A percentile compares a stretch with the other conserved stretches of the same genome.
These are phyloP conservation scores for Dyspetes luteomarginatus DNA, from an alignment of 2,888 invertebrate genomes.

Conservation along the genomic window DNA sequence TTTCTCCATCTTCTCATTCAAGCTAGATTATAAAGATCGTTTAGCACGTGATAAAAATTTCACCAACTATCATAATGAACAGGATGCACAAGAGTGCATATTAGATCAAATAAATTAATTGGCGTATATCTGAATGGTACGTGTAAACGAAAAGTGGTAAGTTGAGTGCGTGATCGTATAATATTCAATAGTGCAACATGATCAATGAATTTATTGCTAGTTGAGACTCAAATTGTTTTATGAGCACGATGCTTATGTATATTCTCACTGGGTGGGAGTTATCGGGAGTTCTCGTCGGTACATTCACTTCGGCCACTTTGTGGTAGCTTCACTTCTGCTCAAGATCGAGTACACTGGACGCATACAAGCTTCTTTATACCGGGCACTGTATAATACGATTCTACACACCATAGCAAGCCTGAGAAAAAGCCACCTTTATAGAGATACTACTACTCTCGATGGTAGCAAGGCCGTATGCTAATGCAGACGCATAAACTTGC, in stretches of 20 bases:
- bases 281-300: constrained; percentile 25
- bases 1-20: no score
- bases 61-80: no score
- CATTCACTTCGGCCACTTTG: constrained; percentile 35
- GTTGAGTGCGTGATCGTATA: no score
- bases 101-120: no score
- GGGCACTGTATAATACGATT: neutral
- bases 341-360: neutral
- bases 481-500: constrained; percentile 67
- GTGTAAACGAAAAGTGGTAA: no score
- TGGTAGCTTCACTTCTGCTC: neutral
- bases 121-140: no score
- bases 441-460: constrained; percentile 40
- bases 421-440: constrained; percentile 33
- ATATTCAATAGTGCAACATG: no score
- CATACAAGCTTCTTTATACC: neutral
- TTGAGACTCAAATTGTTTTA: constrained; percentile 48
- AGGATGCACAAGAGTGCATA: no score
- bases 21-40: no score
- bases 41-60: no score
- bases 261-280: constrained; percentile 11
- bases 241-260: constrained; percentile 32
- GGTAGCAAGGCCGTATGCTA: constrained; percentile 72
- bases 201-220: constrained; percentile 52
- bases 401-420: neutral